These are phyloP conservation scores for Cosmorhoe ocellata DNA, from an alignment of 2,888 invertebrate species.

Conservation along the genomic window DNA sequence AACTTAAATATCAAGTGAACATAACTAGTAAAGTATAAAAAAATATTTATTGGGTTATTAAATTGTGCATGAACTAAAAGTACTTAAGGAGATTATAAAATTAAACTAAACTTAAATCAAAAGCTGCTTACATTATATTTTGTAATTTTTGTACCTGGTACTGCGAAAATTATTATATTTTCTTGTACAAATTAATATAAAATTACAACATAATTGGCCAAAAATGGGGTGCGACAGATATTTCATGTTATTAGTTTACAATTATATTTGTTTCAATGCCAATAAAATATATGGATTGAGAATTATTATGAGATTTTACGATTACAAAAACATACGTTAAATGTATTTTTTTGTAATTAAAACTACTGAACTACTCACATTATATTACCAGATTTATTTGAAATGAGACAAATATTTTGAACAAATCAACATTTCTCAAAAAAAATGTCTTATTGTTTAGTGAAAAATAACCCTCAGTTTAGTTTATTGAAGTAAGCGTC, in stretches of 20 bases:
- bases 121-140: conserved; percentile 73
- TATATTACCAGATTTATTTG: no score
- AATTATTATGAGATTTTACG: no score
- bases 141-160: conserved; percentile 40
- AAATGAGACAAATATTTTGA: no score
- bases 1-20: conserved; percentile 42
- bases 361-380: no score
- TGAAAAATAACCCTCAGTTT: no score
- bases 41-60: conserved; percentile 64
- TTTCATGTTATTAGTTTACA: neutral
- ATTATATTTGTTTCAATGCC: no score
- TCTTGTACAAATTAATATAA: conserved; percentile 35
- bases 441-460: no score
- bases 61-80: conserved; percentile 73
- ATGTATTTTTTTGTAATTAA: no score
- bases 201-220: conserved; percentile 23
- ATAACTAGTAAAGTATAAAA: conserved; percentile 54
- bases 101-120: conserved; percentile 66
- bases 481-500: neutral
- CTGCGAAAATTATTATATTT: conserved; percentile 28
- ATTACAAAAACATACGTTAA: no score
- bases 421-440: no score
- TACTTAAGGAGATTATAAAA: conserved; percentile 56
- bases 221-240: conserved; percentile 11
- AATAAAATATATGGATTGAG: no score